A percentile compares a stretch with the other conserved stretches of the same genome.
phyloP scores from a whole-genome alignment of 2,888 invertebrate species.

The Hydrotaea cyrtoneurina region DNA sequence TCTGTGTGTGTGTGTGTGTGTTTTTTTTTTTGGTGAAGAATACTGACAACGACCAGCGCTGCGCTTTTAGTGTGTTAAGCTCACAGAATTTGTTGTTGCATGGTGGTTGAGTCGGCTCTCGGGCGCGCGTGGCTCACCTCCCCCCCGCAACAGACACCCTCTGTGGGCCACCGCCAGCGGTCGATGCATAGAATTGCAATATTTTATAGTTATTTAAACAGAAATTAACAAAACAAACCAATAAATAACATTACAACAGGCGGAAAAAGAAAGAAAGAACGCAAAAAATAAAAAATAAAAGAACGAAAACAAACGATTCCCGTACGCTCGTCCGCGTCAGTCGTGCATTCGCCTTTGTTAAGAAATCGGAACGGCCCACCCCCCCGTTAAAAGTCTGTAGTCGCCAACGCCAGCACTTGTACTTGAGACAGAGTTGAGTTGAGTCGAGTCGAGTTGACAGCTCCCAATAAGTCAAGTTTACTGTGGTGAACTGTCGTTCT shows the following conservation, averaged over 20 bases:
- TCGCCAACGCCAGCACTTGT: too few relatives aligned
- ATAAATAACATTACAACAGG: constrained; percentile 44
- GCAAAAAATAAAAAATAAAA: constrained; percentile 29
- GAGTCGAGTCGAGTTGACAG: not conserved
- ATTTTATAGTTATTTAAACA: constrained; percentile 38
- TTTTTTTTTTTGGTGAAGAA: not conserved
- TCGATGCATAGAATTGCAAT: constrained; percentile 26
- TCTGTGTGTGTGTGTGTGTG: not conserved
- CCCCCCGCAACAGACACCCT: not conserved
- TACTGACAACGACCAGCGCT: not conserved
- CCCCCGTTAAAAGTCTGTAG: too few relatives aligned
- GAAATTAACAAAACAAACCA: constrained; percentile 53
- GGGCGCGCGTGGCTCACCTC: not conserved
- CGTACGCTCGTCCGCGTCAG: not conserved
- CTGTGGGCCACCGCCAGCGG: not conserved
- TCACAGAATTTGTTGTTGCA: not conserved
- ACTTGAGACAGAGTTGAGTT: not conserved
- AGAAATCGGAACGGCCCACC: not conserved
- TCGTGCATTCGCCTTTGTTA: not conserved
- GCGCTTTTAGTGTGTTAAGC: not conserved
- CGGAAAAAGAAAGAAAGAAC: constrained; percentile 36
- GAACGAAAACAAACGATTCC: constrained; percentile 22
- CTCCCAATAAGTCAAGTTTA: not conserved
- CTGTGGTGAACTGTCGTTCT: not conserved
- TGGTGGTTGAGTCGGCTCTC: not conserved